Evolutionary conservation across 2,113 vertebrate genomes (phyloP), one percentile per base, ranked within the genome.

Genomic region (Sinocyclocheilus grahami): DNA sequence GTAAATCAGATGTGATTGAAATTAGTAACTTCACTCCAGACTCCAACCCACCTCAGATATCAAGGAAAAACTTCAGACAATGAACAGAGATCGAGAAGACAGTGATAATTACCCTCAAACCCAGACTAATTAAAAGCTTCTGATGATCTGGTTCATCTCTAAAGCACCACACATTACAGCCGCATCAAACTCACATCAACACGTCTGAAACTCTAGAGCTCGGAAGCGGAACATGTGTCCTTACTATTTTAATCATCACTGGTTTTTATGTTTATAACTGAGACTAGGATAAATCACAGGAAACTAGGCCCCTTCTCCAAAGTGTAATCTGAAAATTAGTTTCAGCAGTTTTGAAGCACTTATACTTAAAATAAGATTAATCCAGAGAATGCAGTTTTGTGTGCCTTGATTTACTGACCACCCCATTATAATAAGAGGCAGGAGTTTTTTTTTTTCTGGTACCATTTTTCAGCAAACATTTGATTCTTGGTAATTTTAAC

Each of bases 31-130:
- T 78, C 27, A 51, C 27, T 55, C 1, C 46, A 55, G 14, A 27
- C 72, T 24, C 72, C 72, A 76, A 16, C n/a, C 42, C 72, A 48
- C 76, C 7, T 78, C 76, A 78, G 14, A 55, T 55, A 1, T 78
- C 2, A 78, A 55, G 6, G 14, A 20, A 78, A 30, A 14, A 55
- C 46, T 11, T 10, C 4, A 78, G 48, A 55, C 3, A 20, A 55
- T 10, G 24, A 78, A 16, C 69, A 72, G 69, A 72, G 69, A 11
- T 3, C 20, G 30, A 69, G 67, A 37, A 71, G 5, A 37, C 1
- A 27, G 1, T 27, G 69, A n/a, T 42, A 42, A 72, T 72, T 5
- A 72, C 69, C 10, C 18, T 42, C 37, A 42, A 42, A 42, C 20
- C 37, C 37, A 42, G 69, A 72, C 37, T 22, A 42, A 72, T 42